Conservation (phyloP, 2,797 vertebrate species). For the Sparus aurata region DNA sequence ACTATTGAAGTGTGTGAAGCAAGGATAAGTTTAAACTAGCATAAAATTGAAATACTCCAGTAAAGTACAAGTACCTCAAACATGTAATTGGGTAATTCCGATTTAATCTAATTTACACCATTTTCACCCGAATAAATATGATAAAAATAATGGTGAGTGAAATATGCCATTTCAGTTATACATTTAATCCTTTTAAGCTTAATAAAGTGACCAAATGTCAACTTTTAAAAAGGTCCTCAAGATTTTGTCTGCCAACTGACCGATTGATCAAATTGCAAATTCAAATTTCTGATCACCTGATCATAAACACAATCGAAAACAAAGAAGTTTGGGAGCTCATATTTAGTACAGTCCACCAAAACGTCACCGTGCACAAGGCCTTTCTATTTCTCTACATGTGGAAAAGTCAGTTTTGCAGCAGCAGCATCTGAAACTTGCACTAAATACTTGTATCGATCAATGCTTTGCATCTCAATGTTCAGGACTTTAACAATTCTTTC, state of each 20-base stretch:
- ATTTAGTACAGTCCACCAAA: background rate
- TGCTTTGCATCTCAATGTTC: background rate
- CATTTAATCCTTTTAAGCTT: background rate
- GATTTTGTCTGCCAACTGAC: too few species aligned
- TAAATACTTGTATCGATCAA: background rate
- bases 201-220: background rate
- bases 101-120: background rate
- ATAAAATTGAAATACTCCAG: background rate
- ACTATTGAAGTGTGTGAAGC: background rate
- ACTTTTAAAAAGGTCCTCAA: background rate
- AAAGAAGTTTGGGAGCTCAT: background rate
- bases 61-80: background rate
- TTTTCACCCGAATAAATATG: background rate
- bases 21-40: background rate
- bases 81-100: background rate
- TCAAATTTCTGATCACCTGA: background rate
- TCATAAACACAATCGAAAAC: background rate
- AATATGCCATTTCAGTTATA: background rate
- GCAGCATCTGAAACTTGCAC: background rate
- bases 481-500: background rate
- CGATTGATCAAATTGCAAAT: background rate
- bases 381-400: background rate
- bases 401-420: background rate
- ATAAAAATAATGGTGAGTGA: background rate
- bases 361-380: background rate